Percentiles rank a stretch among this genome's conserved stretches.
phyloP scores from a whole-genome alignment of 2,113 vertebrate species.

The Plotosus lineatus region DNA sequence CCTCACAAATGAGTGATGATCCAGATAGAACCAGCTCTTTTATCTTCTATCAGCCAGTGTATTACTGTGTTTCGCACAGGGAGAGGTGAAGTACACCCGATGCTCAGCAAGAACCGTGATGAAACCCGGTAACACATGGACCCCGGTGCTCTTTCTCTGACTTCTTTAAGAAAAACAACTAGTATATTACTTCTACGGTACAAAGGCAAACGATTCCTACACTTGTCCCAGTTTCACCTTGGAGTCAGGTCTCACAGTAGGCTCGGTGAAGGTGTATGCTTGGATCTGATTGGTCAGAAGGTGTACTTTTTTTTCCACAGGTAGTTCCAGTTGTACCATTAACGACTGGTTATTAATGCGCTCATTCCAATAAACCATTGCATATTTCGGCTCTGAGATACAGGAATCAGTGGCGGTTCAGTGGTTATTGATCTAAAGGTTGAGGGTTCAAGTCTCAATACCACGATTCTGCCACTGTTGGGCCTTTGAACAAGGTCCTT shows the following conservation, averaged over 20 bases:
- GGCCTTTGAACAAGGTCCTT: too few species aligned
- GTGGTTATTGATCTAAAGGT: too few species aligned
- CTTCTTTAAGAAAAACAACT: too few species aligned
- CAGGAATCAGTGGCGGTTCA: too few species aligned
- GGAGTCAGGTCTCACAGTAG: not conserved
- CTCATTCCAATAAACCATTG: not conserved
- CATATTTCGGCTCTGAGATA: not conserved
- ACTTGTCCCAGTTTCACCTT: not conserved
- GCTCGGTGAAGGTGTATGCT: too few species aligned
- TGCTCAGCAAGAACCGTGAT: not conserved
- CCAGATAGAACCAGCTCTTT: conserved; percentile 50
- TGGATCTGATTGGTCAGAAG: not conserved
- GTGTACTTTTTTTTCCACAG: not conserved
- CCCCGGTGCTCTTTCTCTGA: conserved; percentile 21
- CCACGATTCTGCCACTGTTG: too few species aligned
- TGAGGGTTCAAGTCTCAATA: too few species aligned
- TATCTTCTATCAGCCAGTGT: conserved; percentile 55
- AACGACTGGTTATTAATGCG: not conserved
- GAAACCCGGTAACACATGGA: not conserved
- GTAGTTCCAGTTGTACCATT: not conserved
- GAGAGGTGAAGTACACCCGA: conserved; percentile 31
- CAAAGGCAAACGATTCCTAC: not conserved
- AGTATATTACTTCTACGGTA: not conserved
- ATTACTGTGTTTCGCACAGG: conserved; percentile 50
- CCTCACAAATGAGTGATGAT: conserved; percentile 56